A percentile compares a stretch with the other conserved stretches of the same genome.
These are phyloP conservation scores for Yponomeuta evonymella DNA, from an alignment of 2,888 invertebrate species.

Conservation along the genomic window DNA sequence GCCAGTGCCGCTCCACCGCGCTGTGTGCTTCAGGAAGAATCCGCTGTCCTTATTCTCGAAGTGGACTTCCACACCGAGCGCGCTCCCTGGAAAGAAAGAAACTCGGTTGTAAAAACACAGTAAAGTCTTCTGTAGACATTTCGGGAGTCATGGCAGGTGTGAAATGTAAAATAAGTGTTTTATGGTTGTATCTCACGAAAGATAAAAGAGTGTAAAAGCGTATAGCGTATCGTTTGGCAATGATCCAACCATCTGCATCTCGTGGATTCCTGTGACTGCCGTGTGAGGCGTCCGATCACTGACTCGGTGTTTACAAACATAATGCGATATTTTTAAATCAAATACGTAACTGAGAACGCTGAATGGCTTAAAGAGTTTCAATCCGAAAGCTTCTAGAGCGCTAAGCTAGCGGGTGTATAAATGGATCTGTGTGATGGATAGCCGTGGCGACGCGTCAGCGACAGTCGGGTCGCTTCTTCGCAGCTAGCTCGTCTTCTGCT, in stretches of 20 bases:
- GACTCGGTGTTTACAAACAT: conserved; percentile 56
- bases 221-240: conserved; percentile 51
- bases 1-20: conserved; percentile 80
- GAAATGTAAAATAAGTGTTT: conserved; percentile 54
- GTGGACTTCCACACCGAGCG: conserved; percentile 88
- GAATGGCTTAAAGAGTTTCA: not conserved
- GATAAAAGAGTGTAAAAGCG: conserved; percentile 56
- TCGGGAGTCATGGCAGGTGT: conserved; percentile 42
- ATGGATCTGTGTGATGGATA: conserved; percentile 34
- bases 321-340: conserved; percentile 31
- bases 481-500: conserved; percentile 30
- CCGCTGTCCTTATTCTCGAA: conserved; percentile 95
- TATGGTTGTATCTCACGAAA: conserved; percentile 50
- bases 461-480: conserved; percentile 29
- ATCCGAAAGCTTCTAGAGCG: not conserved
- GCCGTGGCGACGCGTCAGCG: conserved; percentile 17
- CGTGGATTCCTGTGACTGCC: conserved; percentile 31
- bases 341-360: conserved; percentile 12
- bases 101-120: conserved; percentile 33
- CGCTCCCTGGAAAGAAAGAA: conserved; percentile 78
- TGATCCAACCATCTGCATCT: conserved; percentile 46
- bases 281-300: conserved; percentile 41
- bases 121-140: conserved; percentile 26
- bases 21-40: conserved; percentile 90
- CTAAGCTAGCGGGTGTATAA: not conserved